Evolutionary conservation across 2,113 vertebrate genomes (phyloP).

Genomic region (Paedocypris sp.): DNA sequence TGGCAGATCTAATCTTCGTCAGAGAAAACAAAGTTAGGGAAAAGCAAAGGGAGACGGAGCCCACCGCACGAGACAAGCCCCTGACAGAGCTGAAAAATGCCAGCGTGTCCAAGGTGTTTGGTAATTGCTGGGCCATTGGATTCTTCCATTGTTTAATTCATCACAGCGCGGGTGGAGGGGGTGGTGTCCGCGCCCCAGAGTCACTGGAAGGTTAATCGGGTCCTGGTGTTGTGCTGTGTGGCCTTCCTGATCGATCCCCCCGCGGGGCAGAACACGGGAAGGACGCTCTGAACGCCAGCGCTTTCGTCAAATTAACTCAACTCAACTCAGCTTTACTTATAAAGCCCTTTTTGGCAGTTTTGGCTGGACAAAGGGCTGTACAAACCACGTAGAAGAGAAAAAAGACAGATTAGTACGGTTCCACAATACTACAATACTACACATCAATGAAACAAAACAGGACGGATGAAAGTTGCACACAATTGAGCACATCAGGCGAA

Average conservation of each 20-base stretch:
- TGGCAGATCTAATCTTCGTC: conserved; percentile 99
- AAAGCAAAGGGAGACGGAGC: conserved; percentile 81
- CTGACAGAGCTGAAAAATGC: conserved; percentile 98
- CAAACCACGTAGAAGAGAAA: too few species aligned
- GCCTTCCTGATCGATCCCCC: conserved; percentile 62
- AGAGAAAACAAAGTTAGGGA: conserved; percentile 99
- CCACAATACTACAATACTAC: too few species aligned
- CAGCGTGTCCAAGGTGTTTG: conserved; percentile 95
- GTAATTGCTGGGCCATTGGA: conserved; percentile 99
- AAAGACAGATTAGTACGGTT: too few species aligned
- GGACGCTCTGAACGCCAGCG: not conserved
- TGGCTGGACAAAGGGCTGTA: too few species aligned
- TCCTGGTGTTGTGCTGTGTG: conserved; percentile 72
- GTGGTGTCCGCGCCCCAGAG: conserved; percentile 72
- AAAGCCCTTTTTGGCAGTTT: too few species aligned
- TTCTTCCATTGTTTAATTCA: conserved; percentile 98
- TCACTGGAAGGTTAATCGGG: conserved; percentile 98
- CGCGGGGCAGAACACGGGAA: not conserved
- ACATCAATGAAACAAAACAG: too few species aligned
- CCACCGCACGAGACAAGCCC: conserved; percentile 73
- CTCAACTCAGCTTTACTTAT: too few species aligned
- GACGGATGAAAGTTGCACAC: too few species aligned
- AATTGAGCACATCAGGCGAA: too few species aligned
- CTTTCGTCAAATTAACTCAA: not conserved
- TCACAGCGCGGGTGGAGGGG: conserved; percentile 90